These are phyloP conservation scores for Siderastrea radians DNA, from an alignment of 92 coral and sea anemone genomes.

Conservation along the genomic window DNA sequence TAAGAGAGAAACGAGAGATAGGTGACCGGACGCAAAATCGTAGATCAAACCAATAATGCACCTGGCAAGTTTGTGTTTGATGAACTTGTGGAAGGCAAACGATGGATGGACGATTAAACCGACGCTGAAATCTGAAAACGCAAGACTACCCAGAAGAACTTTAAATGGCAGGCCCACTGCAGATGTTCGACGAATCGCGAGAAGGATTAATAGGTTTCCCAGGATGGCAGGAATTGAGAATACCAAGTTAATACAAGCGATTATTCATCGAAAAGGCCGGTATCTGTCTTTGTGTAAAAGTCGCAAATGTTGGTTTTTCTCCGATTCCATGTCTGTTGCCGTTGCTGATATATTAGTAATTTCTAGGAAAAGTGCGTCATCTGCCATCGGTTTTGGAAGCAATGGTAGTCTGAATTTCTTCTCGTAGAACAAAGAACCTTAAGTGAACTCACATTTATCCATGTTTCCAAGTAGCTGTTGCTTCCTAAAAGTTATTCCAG, in stretches of 20 bases:
- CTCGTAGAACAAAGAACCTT: too few species aligned
- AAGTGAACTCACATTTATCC: too few species aligned
- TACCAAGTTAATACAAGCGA: neutral
- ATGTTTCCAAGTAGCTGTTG: too few species aligned
- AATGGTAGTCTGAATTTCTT: too few species aligned
- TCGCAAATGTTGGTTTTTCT: conserved; percentile 2
- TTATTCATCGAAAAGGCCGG: neutral
- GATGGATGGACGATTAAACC: conserved; percentile 2
- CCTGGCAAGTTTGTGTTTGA: neutral
- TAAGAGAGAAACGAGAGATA: neutral
- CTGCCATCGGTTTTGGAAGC: neutral
- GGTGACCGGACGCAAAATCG: conserved; percentile 1
- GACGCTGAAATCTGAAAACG: neutral
- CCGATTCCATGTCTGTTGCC: neutral
- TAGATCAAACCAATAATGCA: conserved; percentile 1
- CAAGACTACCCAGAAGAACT: neutral
- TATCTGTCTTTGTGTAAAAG: neutral
- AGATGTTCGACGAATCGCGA: neutral
- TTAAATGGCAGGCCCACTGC: neutral
- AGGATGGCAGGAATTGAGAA: neutral
- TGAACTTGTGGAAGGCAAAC: neutral
- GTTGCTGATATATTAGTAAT: neutral
- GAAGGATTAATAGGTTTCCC: neutral
- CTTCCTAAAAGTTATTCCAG: too few species aligned
- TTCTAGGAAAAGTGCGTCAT: neutral